phyloP scores from a whole-genome alignment of 2,797 vertebrate species.

The Remorina albescens region DNA sequence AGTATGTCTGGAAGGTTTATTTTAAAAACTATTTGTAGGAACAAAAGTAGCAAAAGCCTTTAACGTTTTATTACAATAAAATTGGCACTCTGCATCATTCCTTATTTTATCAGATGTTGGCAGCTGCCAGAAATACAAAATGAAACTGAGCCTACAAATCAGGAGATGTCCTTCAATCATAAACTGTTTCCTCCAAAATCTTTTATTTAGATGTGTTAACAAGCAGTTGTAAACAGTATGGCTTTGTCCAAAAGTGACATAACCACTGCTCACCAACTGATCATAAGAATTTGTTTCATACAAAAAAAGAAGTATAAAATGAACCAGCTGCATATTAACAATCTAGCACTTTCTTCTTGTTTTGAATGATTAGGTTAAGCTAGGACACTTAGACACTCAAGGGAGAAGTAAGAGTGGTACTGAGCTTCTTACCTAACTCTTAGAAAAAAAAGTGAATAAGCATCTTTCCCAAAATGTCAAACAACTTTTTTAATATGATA shows the following conservation, averaged over 20 bases:
- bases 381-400: neutral
- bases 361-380: neutral
- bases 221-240: no score
- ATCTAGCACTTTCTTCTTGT: neutral
- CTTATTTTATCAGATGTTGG: neutral
- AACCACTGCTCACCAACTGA: no score
- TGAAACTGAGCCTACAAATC: neutral
- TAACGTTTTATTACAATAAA: no score
- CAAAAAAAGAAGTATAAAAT: neutral
- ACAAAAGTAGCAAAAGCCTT: slow-evolving; percentile 4
- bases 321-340: neutral
- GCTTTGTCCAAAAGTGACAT: no score
- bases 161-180: neutral
- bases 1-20: slow-evolving; percentile 6
- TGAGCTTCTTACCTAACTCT: neutral
- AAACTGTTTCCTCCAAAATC: neutral
- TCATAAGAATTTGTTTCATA: no score
- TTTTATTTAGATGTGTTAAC: neutral
- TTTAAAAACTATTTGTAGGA: slow-evolving; percentile 6
- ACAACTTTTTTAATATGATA: neutral
- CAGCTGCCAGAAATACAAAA: neutral
- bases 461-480: neutral
- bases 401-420: neutral
- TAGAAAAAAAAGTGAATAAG: neutral
- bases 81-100: no score